Percentiles rank a stretch among this genome's conserved stretches.
These are phyloP conservation scores for Corbicula japonica DNA, from an alignment of 2,888 invertebrate species.

Conservation along the genomic window DNA sequence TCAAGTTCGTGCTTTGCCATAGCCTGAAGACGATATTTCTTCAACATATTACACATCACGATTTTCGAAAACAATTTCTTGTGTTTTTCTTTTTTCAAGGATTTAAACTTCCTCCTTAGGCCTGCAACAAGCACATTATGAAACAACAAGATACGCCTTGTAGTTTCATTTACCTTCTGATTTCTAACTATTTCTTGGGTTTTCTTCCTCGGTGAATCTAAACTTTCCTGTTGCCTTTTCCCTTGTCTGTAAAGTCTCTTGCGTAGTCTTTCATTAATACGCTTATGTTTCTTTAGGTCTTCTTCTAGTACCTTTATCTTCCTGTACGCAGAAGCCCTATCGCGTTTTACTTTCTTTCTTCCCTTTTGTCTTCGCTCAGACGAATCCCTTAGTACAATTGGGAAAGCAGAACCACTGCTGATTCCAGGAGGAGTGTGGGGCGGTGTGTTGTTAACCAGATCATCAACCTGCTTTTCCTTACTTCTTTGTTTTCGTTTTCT, in stretches of 20 bases:
- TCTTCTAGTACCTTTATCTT: slow-evolving; percentile 18
- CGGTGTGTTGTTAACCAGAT: no score
- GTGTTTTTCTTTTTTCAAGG: slow-evolving; percentile 1
- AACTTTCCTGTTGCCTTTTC: not conserved
- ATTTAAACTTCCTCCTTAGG: slow-evolving; percentile 27
- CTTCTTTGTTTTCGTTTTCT: no score
- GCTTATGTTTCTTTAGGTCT: slow-evolving; percentile 6
- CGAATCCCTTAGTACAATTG: no score
- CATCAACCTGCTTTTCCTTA: no score
- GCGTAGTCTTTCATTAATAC: not conserved
- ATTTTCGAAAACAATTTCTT: slow-evolving; percentile 11
- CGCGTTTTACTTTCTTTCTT: no score
- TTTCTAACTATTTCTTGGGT: slow-evolving; percentile 24
- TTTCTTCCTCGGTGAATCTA: slow-evolving; percentile 34
- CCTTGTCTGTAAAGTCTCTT: not conserved
- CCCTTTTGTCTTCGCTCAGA: no score
- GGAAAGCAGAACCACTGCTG: no score
- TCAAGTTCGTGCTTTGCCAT: slow-evolving; percentile 4
- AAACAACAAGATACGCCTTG: slow-evolving; percentile 25
- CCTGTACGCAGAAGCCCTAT: slow-evolving; percentile 36
- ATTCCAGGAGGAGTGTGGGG: no score
- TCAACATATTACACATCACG: slow-evolving; percentile 5
- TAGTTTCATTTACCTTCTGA: slow-evolving; percentile 20
- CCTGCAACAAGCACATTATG: slow-evolving; percentile 33
- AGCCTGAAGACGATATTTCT: slow-evolving; percentile 17